These are phyloP conservation scores for Stenoptilia bipunctidactyla DNA, from an alignment of 2,888 invertebrate genomes.

Conservation along the genomic window DNA sequence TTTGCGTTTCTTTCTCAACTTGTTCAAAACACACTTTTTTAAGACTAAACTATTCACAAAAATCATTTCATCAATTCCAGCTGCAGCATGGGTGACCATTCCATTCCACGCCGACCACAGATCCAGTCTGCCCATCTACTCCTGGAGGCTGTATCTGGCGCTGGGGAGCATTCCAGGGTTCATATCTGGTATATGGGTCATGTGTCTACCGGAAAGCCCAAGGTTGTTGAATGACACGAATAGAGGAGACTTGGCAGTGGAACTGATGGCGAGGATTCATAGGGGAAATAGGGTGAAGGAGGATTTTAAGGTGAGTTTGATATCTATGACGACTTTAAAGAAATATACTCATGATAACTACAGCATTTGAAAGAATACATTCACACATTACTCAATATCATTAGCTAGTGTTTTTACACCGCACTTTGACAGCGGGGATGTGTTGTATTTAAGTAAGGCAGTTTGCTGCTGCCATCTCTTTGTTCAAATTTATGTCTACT, in stretches of 20 bases:
- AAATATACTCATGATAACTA: background rate
- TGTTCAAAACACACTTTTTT: too few relatives aligned
- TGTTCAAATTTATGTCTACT: too few relatives aligned
- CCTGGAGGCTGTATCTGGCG: conserved; percentile 80
- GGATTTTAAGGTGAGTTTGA: conserved; percentile 70
- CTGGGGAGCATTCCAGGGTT: conserved; percentile 76
- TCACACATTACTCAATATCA: too few relatives aligned
- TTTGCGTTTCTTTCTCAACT: too few relatives aligned
- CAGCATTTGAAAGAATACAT: background rate
- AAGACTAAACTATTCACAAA: too few relatives aligned
- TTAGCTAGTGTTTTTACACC: too few relatives aligned
- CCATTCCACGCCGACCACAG: conserved; percentile 51
- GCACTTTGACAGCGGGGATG: too few relatives aligned
- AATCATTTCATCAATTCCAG: too few relatives aligned
- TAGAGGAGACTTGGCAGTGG: conserved; percentile 67
- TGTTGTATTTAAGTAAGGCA: too few relatives aligned
- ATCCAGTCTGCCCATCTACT: conserved; percentile 64
- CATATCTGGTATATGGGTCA: conserved; percentile 68
- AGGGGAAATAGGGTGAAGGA: conserved; percentile 42
- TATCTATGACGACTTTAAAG: too few relatives aligned
- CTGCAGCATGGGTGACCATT: conserved; percentile 75
- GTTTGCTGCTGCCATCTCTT: too few relatives aligned
- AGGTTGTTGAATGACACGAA: conserved; percentile 74
- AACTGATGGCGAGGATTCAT: conserved; percentile 70
- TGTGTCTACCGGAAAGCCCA: conserved; percentile 79